Base-by-base conservation (phyloP, 2,113 vertebrate genomes). In the Leuciscus idus region DNA sequence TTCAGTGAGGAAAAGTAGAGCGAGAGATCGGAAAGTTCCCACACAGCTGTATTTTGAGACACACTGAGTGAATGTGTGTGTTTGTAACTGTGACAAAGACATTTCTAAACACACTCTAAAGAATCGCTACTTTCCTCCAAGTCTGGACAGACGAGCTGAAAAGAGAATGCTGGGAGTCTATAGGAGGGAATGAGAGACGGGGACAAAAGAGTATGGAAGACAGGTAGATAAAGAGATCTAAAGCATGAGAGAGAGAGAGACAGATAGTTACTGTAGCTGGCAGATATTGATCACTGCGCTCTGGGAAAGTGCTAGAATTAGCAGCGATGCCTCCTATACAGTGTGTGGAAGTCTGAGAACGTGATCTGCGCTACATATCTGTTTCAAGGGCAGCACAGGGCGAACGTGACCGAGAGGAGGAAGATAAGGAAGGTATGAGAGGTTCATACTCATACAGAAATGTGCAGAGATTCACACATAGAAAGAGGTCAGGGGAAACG, bases 101-200 rank as follows among this genome's bases (percentile, higher is more conserved):
- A 12, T 36, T 57, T 19, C 72, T 48, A 43, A 13, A 64, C 55
- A n/a, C 39, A 23, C 52, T 50, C 7, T 23, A 43, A 59, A 70
- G 77, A n/a, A 59, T 43, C 46, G 10, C 9, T 70, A 28, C 78
- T 86, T 36, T 81, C 87, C 76, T 83, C 87, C 36, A 85, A 85
- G 52, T 81, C 59, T 50, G 76, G 84, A 88, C 89, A 87, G 90
- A 88, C 91, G 90, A 90, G 90, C 89, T 91, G 68, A 81, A 19
- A 83, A 61, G 68, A 26, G 28, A 33, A 36, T 75, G 48, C 13
- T 15, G 50, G 26, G 17, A 72, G 21, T 64, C 26, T 10, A 70
- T 59, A 85, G 64, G 17, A 74, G 66, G 36, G 52, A 74, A 36
- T 39, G 26, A 83, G 28, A 81, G 61, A 68, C 2, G 4, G 77